Conservation (phyloP, 2,888 invertebrate species). For the Cryptosula pallasiana region DNA sequence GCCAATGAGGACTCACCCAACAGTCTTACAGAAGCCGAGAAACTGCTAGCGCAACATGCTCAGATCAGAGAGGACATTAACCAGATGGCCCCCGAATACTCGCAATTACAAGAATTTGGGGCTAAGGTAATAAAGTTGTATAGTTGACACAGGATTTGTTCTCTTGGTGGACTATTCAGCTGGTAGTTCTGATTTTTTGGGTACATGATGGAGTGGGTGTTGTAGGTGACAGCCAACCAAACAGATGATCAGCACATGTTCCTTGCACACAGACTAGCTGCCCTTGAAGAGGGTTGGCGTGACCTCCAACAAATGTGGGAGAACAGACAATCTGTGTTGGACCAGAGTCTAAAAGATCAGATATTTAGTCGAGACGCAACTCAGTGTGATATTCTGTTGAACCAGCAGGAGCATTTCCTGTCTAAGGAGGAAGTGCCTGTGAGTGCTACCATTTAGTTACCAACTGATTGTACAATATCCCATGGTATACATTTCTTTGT, state of each 20-base stretch:
- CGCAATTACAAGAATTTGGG: conserved; percentile 99
- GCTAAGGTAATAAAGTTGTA: conserved; percentile 57
- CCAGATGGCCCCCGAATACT: conserved; percentile 95
- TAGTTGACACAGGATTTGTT: neutral
- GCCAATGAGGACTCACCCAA: conserved; percentile 53
- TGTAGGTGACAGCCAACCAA: conserved; percentile 61
- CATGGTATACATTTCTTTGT: no score
- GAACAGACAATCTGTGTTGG: conserved; percentile 86
- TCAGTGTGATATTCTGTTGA: conserved; percentile 93
- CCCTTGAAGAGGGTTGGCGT: conserved; percentile 97
- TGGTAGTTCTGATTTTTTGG: conserved; percentile 40
- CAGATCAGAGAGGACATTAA: conserved; percentile 98
- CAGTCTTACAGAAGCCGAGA: conserved; percentile 76
- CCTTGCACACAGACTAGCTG: conserved; percentile 81
- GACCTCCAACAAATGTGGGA: conserved; percentile 99
- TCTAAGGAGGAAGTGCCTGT: conserved; percentile 93
- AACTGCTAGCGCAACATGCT: conserved; percentile 92
- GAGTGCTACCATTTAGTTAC: no score
- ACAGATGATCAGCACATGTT: conserved; percentile 99
- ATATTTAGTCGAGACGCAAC: conserved; percentile 93
- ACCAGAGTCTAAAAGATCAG: conserved; percentile 77
- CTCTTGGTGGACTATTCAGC: neutral
- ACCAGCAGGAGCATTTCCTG: conserved; percentile 95
- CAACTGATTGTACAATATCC: no score
- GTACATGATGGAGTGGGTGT: no score